Evolutionary conservation across 2,797 vertebrate genomes (phyloP).

Genomic region (Molossus alvarezi): DNA sequence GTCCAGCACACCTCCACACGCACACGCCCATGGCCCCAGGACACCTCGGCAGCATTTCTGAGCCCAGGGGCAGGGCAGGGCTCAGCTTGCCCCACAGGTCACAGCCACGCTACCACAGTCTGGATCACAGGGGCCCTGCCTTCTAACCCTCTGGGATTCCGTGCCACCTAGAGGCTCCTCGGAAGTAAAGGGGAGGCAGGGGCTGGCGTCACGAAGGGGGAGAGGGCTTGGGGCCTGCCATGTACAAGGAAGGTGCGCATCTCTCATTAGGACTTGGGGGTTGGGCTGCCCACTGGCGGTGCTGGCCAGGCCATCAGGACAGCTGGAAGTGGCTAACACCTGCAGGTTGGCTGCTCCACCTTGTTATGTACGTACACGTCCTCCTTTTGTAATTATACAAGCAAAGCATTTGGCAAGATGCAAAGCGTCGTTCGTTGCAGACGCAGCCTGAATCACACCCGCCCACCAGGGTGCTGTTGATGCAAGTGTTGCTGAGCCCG

Average conservation of each 20-base stretch:
- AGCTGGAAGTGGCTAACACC: fast-evolving
- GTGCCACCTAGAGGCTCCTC: constrained; percentile 17
- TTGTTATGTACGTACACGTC: background rate
- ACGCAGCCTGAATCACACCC: background rate
- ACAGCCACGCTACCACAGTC: fast-evolving
- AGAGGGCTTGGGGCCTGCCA: fast-evolving
- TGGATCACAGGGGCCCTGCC: fast-evolving
- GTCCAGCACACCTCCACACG: background rate
- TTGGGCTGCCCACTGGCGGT: no score
- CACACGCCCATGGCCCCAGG: background rate
- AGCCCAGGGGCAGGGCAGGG: background rate
- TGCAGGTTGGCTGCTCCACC: background rate
- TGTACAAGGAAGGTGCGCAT: fast-evolving
- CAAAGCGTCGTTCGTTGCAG: background rate
- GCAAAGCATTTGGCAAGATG: background rate
- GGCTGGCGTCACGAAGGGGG: fast-evolving
- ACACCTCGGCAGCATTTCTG: fast-evolving
- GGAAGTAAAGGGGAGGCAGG: fast-evolving
- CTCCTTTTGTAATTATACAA: background rate
- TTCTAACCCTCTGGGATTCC: background rate
- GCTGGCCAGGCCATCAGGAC: background rate
- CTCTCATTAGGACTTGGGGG: background rate
- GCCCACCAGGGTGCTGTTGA: background rate
- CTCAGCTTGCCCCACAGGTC: background rate
- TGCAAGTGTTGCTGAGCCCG: fast-evolving